These are phyloP conservation scores for Tretioscincus oriximinensis DNA, from an alignment of 2,113 vertebrate genomes.

Conservation along the genomic window DNA sequence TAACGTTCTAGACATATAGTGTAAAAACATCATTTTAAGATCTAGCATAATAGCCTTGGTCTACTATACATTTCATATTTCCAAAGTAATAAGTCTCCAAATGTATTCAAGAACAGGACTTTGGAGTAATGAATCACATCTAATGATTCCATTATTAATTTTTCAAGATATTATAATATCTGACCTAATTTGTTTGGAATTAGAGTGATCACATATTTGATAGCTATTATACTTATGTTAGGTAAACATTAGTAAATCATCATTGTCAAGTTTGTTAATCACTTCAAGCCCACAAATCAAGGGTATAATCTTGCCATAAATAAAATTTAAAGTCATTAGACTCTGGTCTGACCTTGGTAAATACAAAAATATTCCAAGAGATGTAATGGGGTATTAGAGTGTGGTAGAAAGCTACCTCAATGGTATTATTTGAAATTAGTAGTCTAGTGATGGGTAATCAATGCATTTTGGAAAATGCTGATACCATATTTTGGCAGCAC, in stretches of 20 bases:
- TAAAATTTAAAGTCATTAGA: constrained; percentile 27
- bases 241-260: constrained; percentile 24
- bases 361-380: constrained; percentile 23
- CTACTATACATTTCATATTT: background rate
- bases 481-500: too few species aligned
- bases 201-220: constrained; percentile 48
- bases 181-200: constrained; percentile 52
- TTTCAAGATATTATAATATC: constrained; percentile 48
- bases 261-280: constrained; percentile 3
- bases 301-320: background rate
- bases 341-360: constrained; percentile 7
- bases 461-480: background rate
- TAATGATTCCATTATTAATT: constrained; percentile 47
- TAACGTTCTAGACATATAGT: background rate
- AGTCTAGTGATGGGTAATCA: background rate
- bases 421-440: constrained; percentile 13
- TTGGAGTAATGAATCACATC: constrained; percentile 49
- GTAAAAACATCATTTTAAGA: background rate
- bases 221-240: constrained; percentile 25
- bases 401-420: constrained; percentile 18
- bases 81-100: background rate
- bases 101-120: constrained; percentile 19
- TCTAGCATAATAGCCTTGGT: background rate
- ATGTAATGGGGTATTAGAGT: background rate
- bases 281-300: background rate